Evolutionary conservation across 2,113 vertebrate genomes (phyloP), one percentile per base, ranked within the genome.

Genomic region (Myrmecophaga tridactyla): DNA sequence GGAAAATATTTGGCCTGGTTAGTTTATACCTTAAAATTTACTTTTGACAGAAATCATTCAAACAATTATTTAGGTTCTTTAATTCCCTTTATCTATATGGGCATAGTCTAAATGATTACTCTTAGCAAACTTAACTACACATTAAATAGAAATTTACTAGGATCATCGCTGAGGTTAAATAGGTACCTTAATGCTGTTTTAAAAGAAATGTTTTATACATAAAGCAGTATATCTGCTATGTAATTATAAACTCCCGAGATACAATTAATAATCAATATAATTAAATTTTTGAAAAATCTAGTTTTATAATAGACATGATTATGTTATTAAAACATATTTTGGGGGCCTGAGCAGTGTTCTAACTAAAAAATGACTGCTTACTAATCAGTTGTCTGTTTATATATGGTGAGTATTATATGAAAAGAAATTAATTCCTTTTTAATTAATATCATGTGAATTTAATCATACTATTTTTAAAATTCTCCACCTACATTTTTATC

Each of bases 81-180:
- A 95, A 46, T 88, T 92, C 51, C 43, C 39, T 89, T 85, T 62
- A 89, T 89, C 46, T 86, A 5, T 94, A 81, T 86, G 25, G 29
- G n/a, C 34, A 95, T 48, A 76, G 36, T 46, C 58, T 93, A 87
- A 92, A 62, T 94, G 39, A 93, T 93, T 96, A 3, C 73, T 86
- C 87, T 89, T 96, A 93, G 95, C 72, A 94, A 77, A 94, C 27
- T 96, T 96, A 97, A 97, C 65, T 93, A 96, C 60, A 78, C 92
- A 96, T 94, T 95, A 96, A 93, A 95, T 96, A 94, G 58, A 96
- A 96, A 81, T 95, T 88, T 96, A 94, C 96, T 83, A 93, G 65
- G 87, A 72, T 95, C 51, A 90, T 97, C 94, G 85, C 41, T 91
- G 80, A 96, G 65, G 90, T 93, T 96, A 97, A 96, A 91, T 80